Evolutionary conservation across 2,797 vertebrate species (phyloP), one percentile per base, ranked within the genome.

Genomic region (Octomys mimax): DNA sequence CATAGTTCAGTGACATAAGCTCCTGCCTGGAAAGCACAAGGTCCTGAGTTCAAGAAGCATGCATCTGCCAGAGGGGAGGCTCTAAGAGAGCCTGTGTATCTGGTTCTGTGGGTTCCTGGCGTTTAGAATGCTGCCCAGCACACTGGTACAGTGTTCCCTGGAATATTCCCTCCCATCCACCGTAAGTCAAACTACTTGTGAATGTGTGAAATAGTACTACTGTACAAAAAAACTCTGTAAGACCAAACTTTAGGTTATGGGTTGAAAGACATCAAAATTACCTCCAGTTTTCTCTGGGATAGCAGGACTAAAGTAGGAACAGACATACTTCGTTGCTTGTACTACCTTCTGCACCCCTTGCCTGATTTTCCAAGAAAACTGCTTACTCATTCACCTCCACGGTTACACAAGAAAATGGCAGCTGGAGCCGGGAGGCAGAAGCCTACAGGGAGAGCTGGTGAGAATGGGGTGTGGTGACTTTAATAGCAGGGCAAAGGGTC

Each of bases 361-460:
- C 39, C 75, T 81, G 77, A 84, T 89, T 89, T 93, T 71, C 92
- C 91, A 73, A 83, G 86, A 87, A 94, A 87, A 78, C 52, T 52
- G 79, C 83, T 96, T 64, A 57, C 82, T 93, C 80, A 75, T 18
- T 87, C 84, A 93, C 87, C 87, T 93, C 61, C 42, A 71, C 9
- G 21, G n/a, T 64, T 95, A 78, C 22, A 85, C 78, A 95, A 77
- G 89, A 87, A 84, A 66, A 89, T 8, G 62, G 85, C 22, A 95
- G 66, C 80, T 84, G 54, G 46, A 78, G 86, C 70, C 71, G 33
- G 92, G 28, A 96, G 96, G 75, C 66, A 66, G 0, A 79, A 87
- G 92, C n/a, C 39, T 14, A 64, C 14, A 16, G 5, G 22, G 28
- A 83, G 26, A 80, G 83, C 77, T 81, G 61, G 75, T 2, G 42